These are phyloP conservation scores for Odocoileus virginianus DNA, from an alignment of 2,113 vertebrate genomes.

Conservation along the genomic window DNA sequence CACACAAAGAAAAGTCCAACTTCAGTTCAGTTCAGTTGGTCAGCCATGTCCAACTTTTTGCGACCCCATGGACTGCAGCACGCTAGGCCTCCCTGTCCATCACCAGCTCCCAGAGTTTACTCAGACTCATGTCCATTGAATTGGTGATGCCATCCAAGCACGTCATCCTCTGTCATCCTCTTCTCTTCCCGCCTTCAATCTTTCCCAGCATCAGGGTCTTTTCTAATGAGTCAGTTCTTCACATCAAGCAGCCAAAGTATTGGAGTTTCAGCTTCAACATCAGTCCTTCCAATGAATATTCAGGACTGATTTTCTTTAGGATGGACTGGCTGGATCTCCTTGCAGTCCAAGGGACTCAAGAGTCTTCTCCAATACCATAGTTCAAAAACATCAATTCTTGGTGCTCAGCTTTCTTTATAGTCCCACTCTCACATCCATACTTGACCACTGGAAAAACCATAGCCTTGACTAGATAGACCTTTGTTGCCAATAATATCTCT, in stretches of 20 bases:
- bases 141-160: not conserved
- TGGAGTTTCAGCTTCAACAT: not conserved
- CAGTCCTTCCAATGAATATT: not conserved
- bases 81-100: not conserved
- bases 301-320: not conserved
- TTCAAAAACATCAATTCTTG: not conserved
- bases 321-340: not conserved
- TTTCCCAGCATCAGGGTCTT: not conserved
- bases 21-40: not conserved
- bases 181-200: not conserved
- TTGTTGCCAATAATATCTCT: fast-evolving
- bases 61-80: fast-evolving
- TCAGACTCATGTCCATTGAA: not conserved
- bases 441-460: not conserved
- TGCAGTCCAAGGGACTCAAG: not conserved
- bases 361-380: not conserved
- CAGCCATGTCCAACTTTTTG: fast-evolving
- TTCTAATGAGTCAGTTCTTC: not conserved
- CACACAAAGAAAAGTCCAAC: not conserved
- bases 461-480: not conserved
- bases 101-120: not conserved
- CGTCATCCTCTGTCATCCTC: not conserved
- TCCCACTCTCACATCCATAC: not conserved
- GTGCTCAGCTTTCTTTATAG: not conserved
- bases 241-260: not conserved